Percentiles rank a stretch among this genome's conserved stretches.
These are phyloP conservation scores for Ictalurus punctatus DNA, from an alignment of 2,113 vertebrate genomes.

Conservation along the genomic window DNA sequence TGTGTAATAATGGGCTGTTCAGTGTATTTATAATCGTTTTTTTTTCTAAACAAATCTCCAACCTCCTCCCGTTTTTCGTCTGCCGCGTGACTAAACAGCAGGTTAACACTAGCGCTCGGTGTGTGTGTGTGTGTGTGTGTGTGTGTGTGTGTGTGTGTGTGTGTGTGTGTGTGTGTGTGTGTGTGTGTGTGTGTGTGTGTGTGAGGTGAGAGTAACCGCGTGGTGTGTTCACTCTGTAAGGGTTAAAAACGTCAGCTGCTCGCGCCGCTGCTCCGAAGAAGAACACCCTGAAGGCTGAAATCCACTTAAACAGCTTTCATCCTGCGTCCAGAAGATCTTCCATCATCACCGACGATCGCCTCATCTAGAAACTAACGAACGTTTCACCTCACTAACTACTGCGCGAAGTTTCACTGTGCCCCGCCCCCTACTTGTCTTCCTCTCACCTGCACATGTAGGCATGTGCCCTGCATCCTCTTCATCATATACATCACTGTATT, in stretches of 20 bases:
- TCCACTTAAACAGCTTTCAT: constrained; percentile 33
- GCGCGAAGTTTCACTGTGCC: background rate
- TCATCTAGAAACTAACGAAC: constrained; percentile 14
- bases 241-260: background rate
- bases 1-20: background rate
- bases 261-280: background rate
- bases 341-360: constrained; percentile 2
- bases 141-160: background rate
- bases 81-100: background rate
- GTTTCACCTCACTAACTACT: background rate
- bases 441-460: background rate
- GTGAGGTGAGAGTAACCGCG: constrained; percentile 4
- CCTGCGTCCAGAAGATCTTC: constrained; percentile 24
- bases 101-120: background rate
- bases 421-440: background rate
- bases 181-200: background rate
- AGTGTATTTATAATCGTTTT: background rate
- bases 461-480: background rate
- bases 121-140: background rate
- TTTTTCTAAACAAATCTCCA: background rate
- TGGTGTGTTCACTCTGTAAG: constrained; percentile 33
- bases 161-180: background rate
- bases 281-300: constrained; percentile 32
- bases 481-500: background rate
- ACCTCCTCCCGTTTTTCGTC: background rate